Evolutionary conservation across 2,113 vertebrate genomes (phyloP).

Genomic region (Emydocephalus ijimae): DNA sequence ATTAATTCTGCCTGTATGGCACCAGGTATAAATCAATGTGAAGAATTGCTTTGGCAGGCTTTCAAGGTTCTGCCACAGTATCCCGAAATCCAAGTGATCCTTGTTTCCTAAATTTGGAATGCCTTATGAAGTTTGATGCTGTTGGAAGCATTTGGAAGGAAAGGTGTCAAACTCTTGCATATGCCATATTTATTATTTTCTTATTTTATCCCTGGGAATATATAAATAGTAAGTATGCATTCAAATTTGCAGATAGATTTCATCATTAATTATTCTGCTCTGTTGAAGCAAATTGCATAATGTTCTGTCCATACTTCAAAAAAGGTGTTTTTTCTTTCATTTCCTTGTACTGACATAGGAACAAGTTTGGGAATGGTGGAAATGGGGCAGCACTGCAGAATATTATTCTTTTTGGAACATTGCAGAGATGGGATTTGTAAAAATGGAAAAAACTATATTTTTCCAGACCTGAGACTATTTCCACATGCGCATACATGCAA

Average conservation of each 20-base stretch:
- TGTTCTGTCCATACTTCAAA: not conserved
- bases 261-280: not conserved
- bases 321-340: not conserved
- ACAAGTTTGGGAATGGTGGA: not conserved
- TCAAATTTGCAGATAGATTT: not conserved
- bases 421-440: not conserved
- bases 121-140: not conserved
- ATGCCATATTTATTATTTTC: not conserved
- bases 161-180: not conserved
- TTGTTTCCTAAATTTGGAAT: not conserved
- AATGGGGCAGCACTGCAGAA: not conserved
- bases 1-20: not conserved
- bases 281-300: not conserved
- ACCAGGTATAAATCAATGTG: not conserved
- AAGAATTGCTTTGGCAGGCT: not conserved
- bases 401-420: not conserved
- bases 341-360: not conserved
- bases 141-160: not conserved
- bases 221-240: not conserved
- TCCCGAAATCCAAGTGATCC: not conserved
- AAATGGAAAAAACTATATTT: not conserved
- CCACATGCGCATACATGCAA: not conserved
- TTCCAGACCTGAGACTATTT: not conserved
- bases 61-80: not conserved
- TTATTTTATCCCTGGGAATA: not conserved